A percentile compares a stretch with the other conserved stretches of the same genome.
These are phyloP conservation scores for Esox niger DNA, from an alignment of 2,113 vertebrate species.

Conservation along the genomic window DNA sequence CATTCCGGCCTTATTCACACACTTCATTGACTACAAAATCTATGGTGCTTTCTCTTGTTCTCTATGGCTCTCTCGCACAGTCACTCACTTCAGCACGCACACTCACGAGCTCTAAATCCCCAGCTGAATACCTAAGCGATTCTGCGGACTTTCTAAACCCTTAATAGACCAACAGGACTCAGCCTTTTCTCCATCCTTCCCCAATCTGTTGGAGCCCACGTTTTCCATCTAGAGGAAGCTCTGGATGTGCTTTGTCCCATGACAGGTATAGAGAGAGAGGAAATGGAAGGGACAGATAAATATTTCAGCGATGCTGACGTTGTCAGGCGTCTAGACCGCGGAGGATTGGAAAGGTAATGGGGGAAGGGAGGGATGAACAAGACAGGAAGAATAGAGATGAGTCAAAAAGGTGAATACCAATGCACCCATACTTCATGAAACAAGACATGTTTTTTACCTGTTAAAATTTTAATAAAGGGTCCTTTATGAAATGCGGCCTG, in stretches of 20 bases:
- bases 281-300: conserved; percentile 60
- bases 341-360: conserved; percentile 5
- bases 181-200: conserved; percentile 22
- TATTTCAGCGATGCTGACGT: conserved; percentile 64
- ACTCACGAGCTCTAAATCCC: conserved; percentile 28
- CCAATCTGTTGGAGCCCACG: conserved; percentile 25
- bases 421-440: conserved; percentile 54
- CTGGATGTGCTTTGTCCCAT: conserved; percentile 44
- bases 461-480: conserved; percentile 60
- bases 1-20: too few relatives aligned
- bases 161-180: conserved; percentile 15
- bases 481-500: conserved; percentile 35
- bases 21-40: too few relatives aligned
- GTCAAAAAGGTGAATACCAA: conserved; percentile 55
- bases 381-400: conserved; percentile 52
- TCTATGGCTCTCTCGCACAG: conserved; percentile 24
- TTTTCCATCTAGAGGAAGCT: conserved; percentile 33
- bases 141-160: conserved; percentile 27
- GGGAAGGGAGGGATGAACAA: conserved; percentile 18
- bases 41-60: conserved; percentile 18
- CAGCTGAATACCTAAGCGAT: conserved; percentile 16
- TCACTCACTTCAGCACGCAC: conserved; percentile 1
- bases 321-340: conserved; percentile 41
- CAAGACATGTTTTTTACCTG: conserved; percentile 53
- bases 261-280: conserved; percentile 49